A percentile compares a stretch with the other conserved stretches of the same genome.
Evolutionary conservation across 1,140 invertebrate genomes (phyloP).

Genomic region (Lucilia cuprina): DNA sequence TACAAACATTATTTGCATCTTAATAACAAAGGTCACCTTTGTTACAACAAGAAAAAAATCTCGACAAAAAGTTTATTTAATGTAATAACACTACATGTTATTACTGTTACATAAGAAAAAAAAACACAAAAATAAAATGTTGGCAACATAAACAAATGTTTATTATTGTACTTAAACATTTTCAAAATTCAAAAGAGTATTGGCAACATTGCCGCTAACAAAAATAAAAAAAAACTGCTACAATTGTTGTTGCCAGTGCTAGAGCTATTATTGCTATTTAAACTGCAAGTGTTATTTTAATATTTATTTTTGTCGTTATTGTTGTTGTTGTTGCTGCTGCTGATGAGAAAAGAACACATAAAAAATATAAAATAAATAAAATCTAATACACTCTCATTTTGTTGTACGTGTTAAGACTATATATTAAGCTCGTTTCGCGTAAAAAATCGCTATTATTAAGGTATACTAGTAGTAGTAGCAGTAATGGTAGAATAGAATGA

Average conservation of each 20-base stretch:
- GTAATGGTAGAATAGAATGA: not conserved
- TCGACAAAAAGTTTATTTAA: no score
- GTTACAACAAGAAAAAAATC: no score
- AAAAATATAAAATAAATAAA: not conserved
- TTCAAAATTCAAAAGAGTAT: not conserved
- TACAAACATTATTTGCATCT: no score
- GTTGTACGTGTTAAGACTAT: conserved; percentile 18
- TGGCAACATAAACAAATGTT: not conserved
- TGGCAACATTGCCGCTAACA: not conserved
- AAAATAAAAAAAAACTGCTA: no score
- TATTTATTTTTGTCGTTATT: not conserved
- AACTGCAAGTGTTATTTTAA: conserved; percentile 2
- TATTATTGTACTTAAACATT: not conserved
- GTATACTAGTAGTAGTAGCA: not conserved
- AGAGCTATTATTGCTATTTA: not conserved
- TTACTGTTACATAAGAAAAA: not conserved
- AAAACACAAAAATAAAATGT: not conserved
- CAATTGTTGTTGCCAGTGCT: not conserved
- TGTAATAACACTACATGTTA: not conserved
- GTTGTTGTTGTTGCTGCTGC: no score
- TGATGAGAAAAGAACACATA: not conserved
- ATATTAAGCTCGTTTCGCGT: not conserved
- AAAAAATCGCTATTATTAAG: not conserved
- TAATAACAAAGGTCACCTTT: no score
- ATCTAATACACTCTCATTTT: conserved; percentile 15